phyloP scores from a whole-genome alignment of 2,888 invertebrate genomes.

The Drosophila neonasuta region DNA sequence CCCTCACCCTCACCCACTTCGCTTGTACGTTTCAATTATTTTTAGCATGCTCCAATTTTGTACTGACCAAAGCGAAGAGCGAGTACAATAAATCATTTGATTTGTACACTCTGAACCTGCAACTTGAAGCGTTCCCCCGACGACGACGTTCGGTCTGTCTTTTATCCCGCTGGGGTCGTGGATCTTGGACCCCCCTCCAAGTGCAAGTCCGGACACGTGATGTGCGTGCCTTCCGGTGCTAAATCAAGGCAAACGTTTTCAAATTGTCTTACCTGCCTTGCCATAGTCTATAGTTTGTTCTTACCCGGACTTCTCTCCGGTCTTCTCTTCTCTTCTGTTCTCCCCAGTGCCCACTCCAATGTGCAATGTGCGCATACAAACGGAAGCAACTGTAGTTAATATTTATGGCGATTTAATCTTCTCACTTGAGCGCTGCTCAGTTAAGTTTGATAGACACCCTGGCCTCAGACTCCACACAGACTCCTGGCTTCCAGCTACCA shows the following conservation, averaged over 20 bases:
- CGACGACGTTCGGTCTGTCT: background rate
- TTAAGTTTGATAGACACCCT: constrained; percentile 71
- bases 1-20: background rate
- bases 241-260: constrained; percentile 74
- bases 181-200: background rate
- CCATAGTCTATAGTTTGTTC: no score
- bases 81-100: constrained; percentile 71
- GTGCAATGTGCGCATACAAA: constrained; percentile 11
- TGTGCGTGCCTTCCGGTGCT: constrained; percentile 79
- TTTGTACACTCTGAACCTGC: constrained; percentile 56
- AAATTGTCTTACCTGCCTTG: constrained; percentile 67
- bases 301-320: no score
- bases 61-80: constrained; percentile 25
- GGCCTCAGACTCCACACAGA: constrained; percentile 1
- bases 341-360: background rate
- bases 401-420: constrained; percentile 79
- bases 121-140: constrained; percentile 16
- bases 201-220: constrained; percentile 50
- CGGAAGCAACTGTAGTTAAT: constrained; percentile 75
- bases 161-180: constrained; percentile 2
- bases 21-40: constrained; percentile 70
- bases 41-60: constrained; percentile 54
- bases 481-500: constrained; percentile 10
- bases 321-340: no score
- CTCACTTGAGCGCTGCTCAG: constrained; percentile 75